Percentiles rank a stretch among this genome's conserved stretches.
Evolutionary conservation across 2,113 vertebrate genomes (phyloP).

Genomic region (Dipodomys merriami): DNA sequence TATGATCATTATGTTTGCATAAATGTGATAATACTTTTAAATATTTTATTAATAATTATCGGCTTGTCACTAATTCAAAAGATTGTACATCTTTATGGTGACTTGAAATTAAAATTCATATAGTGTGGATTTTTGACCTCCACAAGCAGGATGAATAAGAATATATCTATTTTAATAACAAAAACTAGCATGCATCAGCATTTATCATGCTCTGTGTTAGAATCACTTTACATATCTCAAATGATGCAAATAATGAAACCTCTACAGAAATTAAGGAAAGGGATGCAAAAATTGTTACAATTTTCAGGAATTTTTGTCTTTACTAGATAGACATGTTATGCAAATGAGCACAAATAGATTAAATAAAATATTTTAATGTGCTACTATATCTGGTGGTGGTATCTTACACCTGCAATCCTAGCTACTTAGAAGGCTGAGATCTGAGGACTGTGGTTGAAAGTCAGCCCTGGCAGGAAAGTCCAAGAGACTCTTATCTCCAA

Average conservation of each 20-base stretch:
- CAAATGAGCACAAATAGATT: not conserved
- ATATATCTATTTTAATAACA: slow-evolving; percentile 43
- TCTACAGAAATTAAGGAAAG: slow-evolving; percentile 33
- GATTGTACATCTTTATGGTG: slow-evolving; percentile 48
- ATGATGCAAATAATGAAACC: slow-evolving; percentile 39
- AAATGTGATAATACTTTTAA: slow-evolving; percentile 51
- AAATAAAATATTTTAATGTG: slow-evolving; percentile 37
- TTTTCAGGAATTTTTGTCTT: slow-evolving; percentile 39
- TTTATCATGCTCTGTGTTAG: slow-evolving; percentile 45
- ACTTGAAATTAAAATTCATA: slow-evolving; percentile 17
- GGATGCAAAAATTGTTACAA: not conserved
- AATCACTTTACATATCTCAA: slow-evolving; percentile 2
- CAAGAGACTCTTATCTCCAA: no score
- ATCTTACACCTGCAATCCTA: no score
- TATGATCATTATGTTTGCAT: slow-evolving; percentile 12
- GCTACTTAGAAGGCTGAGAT: no score
- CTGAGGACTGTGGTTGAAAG: no score
- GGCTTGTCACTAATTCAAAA: slow-evolving; percentile 21
- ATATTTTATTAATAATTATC: slow-evolving; percentile 56
- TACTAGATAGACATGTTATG: slow-evolving; percentile 11
- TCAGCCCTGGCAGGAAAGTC: no score
- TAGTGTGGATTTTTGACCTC: slow-evolving; percentile 16
- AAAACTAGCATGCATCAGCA: slow-evolving; percentile 36
- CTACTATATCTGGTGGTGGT: not conserved
- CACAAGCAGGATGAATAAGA: slow-evolving; percentile 2